phyloP scores from a whole-genome alignment of 2,113 vertebrate genomes.

The Ictidomys tridecemlineatus region DNA sequence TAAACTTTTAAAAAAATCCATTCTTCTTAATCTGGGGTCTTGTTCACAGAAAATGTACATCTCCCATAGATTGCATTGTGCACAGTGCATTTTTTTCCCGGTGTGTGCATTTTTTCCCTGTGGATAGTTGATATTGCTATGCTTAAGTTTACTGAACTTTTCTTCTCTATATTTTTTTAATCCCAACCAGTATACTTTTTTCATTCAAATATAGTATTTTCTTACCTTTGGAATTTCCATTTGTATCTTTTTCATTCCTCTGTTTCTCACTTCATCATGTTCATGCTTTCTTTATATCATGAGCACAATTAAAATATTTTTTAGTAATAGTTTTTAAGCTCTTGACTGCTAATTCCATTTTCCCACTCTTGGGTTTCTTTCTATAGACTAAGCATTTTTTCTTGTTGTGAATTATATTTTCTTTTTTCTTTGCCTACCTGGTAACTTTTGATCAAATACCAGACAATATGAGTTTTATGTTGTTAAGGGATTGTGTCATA shows the following conservation, averaged over 20 bases:
- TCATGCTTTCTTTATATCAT: background rate
- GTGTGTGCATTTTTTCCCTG: background rate
- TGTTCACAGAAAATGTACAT: background rate
- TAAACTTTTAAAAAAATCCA: background rate
- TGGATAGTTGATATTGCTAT: background rate
- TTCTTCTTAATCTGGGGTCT: too few species aligned
- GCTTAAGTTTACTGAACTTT: background rate
- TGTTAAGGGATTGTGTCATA: background rate
- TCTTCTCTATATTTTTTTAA: background rate
- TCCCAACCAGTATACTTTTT: background rate
- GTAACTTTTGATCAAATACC: background rate
- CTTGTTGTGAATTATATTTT: background rate
- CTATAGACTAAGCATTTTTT: background rate
- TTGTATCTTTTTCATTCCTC: background rate
- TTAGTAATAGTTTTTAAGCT: background rate
- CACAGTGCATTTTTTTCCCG: background rate
- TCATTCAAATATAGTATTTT: background rate
- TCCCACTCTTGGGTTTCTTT: background rate
- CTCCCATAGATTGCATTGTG: background rate
- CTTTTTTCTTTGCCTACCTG: background rate
- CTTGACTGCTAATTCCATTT: background rate
- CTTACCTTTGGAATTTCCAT: slow-evolving; percentile 11
- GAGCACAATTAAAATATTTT: background rate
- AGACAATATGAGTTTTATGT: background rate
- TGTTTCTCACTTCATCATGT: background rate